Base-by-base conservation (phyloP, 2,888 invertebrate genomes). In the Lithophane leautieri region DNA sequence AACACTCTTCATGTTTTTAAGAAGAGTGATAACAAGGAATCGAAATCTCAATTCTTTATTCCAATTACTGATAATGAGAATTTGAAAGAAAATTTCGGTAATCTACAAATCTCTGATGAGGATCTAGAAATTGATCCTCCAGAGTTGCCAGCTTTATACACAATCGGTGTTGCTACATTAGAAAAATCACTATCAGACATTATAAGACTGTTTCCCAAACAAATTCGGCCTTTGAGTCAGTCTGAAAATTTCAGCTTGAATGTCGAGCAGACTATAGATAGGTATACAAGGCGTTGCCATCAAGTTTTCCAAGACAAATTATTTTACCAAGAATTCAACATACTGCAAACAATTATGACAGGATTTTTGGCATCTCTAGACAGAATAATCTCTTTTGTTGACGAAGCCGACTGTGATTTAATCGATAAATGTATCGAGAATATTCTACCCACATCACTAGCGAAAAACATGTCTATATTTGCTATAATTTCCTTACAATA, bases 251-350 rank as follows among this genome's bases (percentile, higher is more conserved):
- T 96, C 68, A 94, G 90, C 82, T 84, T 96, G 44, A 95, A 93
- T 22, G 87, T 93, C 0, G 95, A 96, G 88, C 95, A 95, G 12
- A 96, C 96, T 0, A 94, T 97, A 72, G 97, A 97, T 25, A 93
- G 96, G 74, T 97, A 97, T 42, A 96, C 97, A 0, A 89, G 94
- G 16, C 90, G 96, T 44, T 97, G 97, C 52, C 96, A 96, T 65
- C 95, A 96, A 91, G 96, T 97, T 0, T 97, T 97, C 50, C 95
- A 96, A 91, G 97, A 97, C 50, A 96, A 96, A 85, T 79, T 95
- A 4, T 97, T 97, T 81, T 95, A 96, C 78, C 94, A 96, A 87
- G 96, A 97, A 81, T 96, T 95, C 65, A 89, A 93, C 34, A 94
- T 91, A 0, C 86, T 96, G 2, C 97, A 97, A 73, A 94, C 93